These are phyloP conservation scores for Lepas anatifera DNA, from an alignment of 2,888 invertebrate species.

Conservation along the genomic window DNA sequence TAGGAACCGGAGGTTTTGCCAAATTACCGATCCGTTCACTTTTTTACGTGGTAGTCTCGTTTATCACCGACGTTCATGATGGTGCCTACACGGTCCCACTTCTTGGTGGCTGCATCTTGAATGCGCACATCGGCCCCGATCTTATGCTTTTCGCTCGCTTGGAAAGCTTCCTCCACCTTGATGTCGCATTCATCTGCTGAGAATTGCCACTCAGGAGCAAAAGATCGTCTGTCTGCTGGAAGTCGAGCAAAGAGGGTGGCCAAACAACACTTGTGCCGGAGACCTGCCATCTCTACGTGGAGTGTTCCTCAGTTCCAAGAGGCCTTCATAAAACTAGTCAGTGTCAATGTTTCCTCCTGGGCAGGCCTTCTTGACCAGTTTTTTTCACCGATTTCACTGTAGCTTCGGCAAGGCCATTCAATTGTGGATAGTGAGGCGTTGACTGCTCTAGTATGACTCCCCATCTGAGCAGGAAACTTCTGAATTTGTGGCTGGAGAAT, in stretches of 20 bases:
- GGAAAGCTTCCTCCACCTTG: not conserved
- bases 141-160: not conserved
- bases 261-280: not conserved
- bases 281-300: too few relatives aligned
- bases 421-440: not conserved
- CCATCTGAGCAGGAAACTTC: not conserved
- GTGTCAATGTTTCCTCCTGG: not conserved
- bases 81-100: not conserved
- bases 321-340: not conserved
- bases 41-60: conserved; percentile 4
- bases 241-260: not conserved
- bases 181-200: not conserved
- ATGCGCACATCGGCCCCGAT: not conserved
- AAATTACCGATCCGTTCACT: not conserved
- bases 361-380: not conserved
- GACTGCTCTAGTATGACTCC: not conserved
- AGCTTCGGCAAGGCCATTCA: too few relatives aligned
- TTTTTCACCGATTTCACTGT: not conserved
- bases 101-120: not conserved
- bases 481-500: not conserved
- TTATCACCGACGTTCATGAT: not conserved
- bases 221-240: not conserved
- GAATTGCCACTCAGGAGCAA: not conserved
- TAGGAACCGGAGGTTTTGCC: not conserved
- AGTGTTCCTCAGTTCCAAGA: too few relatives aligned